phyloP scores from a whole-genome alignment of 1,140 invertebrate species.

The Stegodyphus dumicola region DNA sequence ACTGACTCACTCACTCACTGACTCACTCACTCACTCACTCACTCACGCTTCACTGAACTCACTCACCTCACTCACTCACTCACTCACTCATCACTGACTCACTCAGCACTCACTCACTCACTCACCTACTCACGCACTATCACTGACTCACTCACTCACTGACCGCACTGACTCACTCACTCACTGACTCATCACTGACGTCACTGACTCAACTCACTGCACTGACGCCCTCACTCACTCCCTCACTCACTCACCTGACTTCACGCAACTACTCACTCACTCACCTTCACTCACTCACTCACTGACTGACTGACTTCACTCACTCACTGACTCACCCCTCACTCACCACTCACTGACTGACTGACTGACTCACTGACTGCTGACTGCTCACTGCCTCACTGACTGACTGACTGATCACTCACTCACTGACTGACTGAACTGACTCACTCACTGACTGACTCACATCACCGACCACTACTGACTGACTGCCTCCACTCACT shows the following conservation, averaged over 20 bases:
- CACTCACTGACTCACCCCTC: constrained; percentile 3
- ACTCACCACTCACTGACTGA: constrained; percentile 1
- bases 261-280: too few relatives aligned
- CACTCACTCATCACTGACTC: constrained; percentile 8
- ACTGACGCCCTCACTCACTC: constrained; percentile 19
- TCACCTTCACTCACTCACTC: too few relatives aligned
- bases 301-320: constrained; percentile 7
- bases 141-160: constrained; percentile 30
- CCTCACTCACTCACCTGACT: constrained; percentile 50
- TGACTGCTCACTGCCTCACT: constrained; percentile 35
- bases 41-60: too few relatives aligned
- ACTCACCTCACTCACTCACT: neutral
- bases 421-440: constrained; percentile 12
- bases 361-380: constrained; percentile 20
- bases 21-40: too few relatives aligned
- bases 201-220: neutral
- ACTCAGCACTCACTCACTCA: constrained; percentile 37
- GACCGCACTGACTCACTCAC: neutral
- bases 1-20: constrained; percentile 3
- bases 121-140: neutral
- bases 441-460: too few relatives aligned
- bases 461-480: constrained; percentile 8
- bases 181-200: neutral
- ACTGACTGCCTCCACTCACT: too few relatives aligned
- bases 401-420: constrained; percentile 11